phyloP scores from a whole-genome alignment of 92 coral and sea anemone genomes.

The Parazoanthus atlanticus region DNA sequence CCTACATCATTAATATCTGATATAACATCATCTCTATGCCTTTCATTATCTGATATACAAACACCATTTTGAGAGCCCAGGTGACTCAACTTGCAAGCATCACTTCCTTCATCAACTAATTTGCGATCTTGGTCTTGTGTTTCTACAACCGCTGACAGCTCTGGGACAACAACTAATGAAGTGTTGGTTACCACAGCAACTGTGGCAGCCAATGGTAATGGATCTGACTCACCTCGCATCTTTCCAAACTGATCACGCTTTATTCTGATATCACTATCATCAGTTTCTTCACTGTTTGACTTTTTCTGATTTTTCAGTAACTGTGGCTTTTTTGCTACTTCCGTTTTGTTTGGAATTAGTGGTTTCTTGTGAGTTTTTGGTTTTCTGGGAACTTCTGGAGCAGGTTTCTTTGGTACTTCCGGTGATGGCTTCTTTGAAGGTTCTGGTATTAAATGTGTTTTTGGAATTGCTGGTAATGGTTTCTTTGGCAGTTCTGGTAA shows the following conservation, averaged over 20 bases:
- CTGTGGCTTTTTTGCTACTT: constrained; percentile 12
- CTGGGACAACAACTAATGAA: not conserved
- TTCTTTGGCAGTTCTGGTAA: constrained; percentile 27
- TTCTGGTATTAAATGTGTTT: constrained; percentile 6
- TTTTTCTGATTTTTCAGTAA: not conserved
- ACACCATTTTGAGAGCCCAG: not conserved
- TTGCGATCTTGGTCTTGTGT: not conserved
- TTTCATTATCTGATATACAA: not conserved
- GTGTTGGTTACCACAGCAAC: constrained; percentile 20
- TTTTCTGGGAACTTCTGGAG: not conserved
- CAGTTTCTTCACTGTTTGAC: not conserved
- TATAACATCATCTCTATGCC: too few species aligned
- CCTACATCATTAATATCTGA: not conserved
- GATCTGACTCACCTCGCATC: constrained; percentile 58
- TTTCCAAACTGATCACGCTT: not conserved
- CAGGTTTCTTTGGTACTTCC: constrained; percentile 4
- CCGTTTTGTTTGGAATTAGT: not conserved
- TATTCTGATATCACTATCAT: not conserved
- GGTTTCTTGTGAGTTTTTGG: constrained; percentile 6
- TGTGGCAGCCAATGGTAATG: constrained; percentile 54
- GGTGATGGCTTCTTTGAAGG: not conserved
- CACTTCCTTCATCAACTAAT: not conserved
- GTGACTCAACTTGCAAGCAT: not conserved
- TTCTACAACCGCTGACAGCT: not conserved
- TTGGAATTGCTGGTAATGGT: constrained; percentile 9